Base-by-base conservation (phyloP, 2,113 vertebrate species). In the Chaetura pelagica region DNA sequence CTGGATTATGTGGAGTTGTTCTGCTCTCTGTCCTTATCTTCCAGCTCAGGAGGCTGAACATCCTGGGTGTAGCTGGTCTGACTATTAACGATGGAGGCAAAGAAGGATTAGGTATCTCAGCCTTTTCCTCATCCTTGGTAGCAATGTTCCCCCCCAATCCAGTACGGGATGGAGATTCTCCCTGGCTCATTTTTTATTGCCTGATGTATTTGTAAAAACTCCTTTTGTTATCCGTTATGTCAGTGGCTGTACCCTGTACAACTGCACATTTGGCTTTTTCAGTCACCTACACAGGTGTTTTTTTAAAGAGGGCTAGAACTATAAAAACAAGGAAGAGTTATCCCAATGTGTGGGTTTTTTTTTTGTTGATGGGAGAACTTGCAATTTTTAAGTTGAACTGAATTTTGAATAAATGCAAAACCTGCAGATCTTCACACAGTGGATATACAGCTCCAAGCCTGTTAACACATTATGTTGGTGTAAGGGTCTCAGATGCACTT, bases 381-480 rank as follows among this genome's bases (percentile, higher is more conserved):
- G 24, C 18, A 66, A 38, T n/a, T 75, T 78, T 38, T 68, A 57
- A 63, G 15, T 4, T 67, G 40, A 81, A 78, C 9, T 35, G 38
- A 91, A 68, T 32, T 64, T 58, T 69, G 52, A 89, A 66, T 40
- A 78, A 64, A 13, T 40, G 40, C 46, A 94, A 86, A 92, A 49
- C 6, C 15, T 52, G 15, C 34, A 82, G 9, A 15, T n/a, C 19
- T 20, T 42, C 42, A 71, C 35, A 82, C 27, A 16, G 34, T 54
- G 40, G 20, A 35, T 54, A 44, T 5, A 48, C 2, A 77, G 61
- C 35, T 78, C 18, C 52, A 58, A 29, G 27, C 10, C 54, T 35
- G 29, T 22, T 48, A 54, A 0, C 0, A 83, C n/a, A 38, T 27
- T 23, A 40, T 0, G 3, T 40, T 51, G 34, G n/a, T 38, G 13